These are phyloP conservation scores for Gadus chalcogrammus DNA, from an alignment of 2,113 vertebrate genomes.

Conservation along the genomic window DNA sequence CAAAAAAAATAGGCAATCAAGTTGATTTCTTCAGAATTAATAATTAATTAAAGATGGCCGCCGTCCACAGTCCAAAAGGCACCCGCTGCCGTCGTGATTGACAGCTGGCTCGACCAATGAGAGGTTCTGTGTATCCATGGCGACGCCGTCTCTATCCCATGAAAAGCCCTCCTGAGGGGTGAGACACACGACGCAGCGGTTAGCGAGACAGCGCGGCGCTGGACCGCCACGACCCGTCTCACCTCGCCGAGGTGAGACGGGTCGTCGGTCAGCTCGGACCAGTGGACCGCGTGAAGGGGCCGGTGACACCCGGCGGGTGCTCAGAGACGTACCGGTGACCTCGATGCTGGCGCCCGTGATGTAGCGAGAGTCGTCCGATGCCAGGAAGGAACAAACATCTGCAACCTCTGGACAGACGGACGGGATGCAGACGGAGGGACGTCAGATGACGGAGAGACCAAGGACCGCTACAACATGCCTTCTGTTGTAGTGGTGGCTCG, in stretches of 20 bases:
- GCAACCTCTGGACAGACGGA: constrained; percentile 76
- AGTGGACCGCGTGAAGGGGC: not conserved
- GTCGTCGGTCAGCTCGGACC: no score
- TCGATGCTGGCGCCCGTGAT: constrained; percentile 84
- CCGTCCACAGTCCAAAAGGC: not conserved
- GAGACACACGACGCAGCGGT: not conserved
- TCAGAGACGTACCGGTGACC: constrained; percentile 49
- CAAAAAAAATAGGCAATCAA: not conserved
- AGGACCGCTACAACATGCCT: no score
- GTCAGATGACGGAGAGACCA: not conserved
- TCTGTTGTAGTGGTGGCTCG: no score
- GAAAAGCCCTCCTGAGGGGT: constrained; percentile 69
- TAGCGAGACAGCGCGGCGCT: no score
- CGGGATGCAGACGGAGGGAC: not conserved
- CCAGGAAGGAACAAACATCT: constrained; percentile 82
- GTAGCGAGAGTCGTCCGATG: constrained; percentile 83
- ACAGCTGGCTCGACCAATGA: constrained; percentile 50
- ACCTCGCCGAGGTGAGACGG: no score
- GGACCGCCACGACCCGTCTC: no score
- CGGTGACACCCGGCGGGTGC: no score
- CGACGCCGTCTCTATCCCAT: constrained; percentile 12
- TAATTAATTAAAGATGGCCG: not conserved
- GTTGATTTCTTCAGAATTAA: not conserved
- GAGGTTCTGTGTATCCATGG: no score
- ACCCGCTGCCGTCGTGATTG: constrained; percentile 6